Conservation (phyloP, 2,888 invertebrate genomes). For the Oligia strigilis region DNA sequence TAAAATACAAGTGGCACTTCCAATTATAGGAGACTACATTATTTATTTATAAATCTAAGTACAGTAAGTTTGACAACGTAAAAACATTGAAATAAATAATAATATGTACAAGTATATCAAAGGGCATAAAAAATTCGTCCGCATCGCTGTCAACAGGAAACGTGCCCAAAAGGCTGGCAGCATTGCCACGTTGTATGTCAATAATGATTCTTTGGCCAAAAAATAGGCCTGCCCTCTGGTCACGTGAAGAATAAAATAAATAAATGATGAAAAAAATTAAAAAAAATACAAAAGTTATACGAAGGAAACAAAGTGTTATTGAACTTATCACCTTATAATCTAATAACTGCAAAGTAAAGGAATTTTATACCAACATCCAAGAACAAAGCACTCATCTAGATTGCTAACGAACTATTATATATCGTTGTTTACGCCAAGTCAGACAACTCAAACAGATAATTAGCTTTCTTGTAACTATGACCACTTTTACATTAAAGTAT, state of each 20-base stretch:
- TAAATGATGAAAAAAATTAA: background rate
- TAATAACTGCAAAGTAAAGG: slow-evolving; percentile 38
- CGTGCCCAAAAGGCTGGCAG: too few species aligned
- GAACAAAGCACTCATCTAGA: slow-evolving; percentile 50
- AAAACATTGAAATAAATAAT: background rate
- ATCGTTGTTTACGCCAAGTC: slow-evolving; percentile 35
- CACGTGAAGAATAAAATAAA: too few species aligned
- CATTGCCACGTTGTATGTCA: too few species aligned
- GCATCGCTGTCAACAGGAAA: too few species aligned
- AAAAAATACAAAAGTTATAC: background rate
- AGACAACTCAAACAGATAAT: slow-evolving; percentile 39
- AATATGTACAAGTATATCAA: too few species aligned
- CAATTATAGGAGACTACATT: too few species aligned
- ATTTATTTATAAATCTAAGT: too few species aligned
- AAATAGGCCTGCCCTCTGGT: too few species aligned
- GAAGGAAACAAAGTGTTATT: slow-evolving; percentile 5
- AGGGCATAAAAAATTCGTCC: too few species aligned
- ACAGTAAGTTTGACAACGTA: too few species aligned
- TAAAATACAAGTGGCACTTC: too few species aligned
- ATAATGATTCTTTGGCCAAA: too few species aligned
- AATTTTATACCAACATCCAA: slow-evolving; percentile 32
- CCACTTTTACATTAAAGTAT: background rate
- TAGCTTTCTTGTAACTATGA: slow-evolving; percentile 31
- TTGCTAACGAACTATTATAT: slow-evolving; percentile 37
- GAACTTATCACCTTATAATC: slow-evolving; percentile 24